These are phyloP conservation scores for Drosophila buzzatii DNA, from an alignment of 2,888 invertebrate species.

Conservation along the genomic window DNA sequence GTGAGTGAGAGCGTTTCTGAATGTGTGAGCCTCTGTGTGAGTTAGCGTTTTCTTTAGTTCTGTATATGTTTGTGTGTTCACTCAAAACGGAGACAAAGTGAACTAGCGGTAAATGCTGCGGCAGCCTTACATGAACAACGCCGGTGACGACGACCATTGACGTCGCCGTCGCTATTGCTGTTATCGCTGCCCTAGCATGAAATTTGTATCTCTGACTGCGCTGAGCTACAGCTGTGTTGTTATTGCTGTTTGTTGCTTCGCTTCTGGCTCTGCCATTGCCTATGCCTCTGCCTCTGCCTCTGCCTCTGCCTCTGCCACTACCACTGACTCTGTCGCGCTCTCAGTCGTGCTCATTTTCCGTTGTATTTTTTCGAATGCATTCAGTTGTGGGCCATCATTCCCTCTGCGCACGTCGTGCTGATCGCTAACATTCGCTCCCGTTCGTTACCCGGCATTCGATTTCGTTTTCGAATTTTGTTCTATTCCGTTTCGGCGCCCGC, in stretches of 20 bases:
- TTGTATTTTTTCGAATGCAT: slow-evolving; percentile 76
- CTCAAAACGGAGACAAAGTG: slow-evolving; percentile 49
- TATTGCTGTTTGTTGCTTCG: slow-evolving; percentile 57
- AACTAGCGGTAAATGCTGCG: slow-evolving; percentile 75
- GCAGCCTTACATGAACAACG: slow-evolving; percentile 64
- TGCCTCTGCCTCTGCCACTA: slow-evolving; percentile 36
- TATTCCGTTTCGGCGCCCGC: slow-evolving; percentile 12
- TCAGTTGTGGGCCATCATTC: slow-evolving; percentile 79
- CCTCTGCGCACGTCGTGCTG: slow-evolving; percentile 82
- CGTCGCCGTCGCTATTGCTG: slow-evolving; percentile 34
- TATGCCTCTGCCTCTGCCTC: slow-evolving; percentile 34
- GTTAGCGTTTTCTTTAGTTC: slow-evolving; percentile 56
- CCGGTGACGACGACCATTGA: slow-evolving; percentile 41
- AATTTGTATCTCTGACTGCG: slow-evolving; percentile 27
- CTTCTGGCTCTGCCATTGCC: slow-evolving; percentile 37
- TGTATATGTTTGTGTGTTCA: slow-evolving; percentile 29
- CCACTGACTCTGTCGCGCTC: slow-evolving; percentile 41
- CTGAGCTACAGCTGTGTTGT: slow-evolving; percentile 30
- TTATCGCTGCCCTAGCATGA: slow-evolving; percentile 29
- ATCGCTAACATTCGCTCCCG: slow-evolving; percentile 74
- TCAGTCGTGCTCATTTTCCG: slow-evolving; percentile 75
- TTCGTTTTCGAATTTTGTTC: slow-evolving; percentile 13
- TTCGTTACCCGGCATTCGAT: slow-evolving; percentile 17
- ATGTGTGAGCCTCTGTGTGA: slow-evolving; percentile 32
- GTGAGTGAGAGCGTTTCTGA: slow-evolving; percentile 39